Conservation (phyloP, 1,140 invertebrate genomes). For the Nomia melanderi region DNA sequence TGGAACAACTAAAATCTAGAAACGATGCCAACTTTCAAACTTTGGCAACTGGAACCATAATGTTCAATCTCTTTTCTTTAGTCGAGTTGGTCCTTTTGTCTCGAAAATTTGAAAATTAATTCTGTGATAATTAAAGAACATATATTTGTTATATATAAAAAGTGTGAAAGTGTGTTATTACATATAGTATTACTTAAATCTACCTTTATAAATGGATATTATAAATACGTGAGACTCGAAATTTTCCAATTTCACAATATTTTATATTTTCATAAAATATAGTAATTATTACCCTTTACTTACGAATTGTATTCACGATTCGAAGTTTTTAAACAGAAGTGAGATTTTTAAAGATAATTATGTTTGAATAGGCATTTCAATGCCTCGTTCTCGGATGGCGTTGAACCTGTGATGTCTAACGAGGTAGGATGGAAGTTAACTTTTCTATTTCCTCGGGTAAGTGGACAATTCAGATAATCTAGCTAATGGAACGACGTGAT, state of each 20-base stretch:
- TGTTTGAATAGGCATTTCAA: conserved; percentile 12
- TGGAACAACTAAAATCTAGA: conserved; percentile 69
- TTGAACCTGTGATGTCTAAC: background rate
- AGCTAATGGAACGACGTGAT: conserved; percentile 27
- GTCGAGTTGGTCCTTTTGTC: too few species aligned
- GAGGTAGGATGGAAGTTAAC: conserved; percentile 26
- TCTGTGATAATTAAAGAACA: too few species aligned
- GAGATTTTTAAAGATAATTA: background rate
- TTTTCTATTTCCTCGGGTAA: conserved; percentile 38
- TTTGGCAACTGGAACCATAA: background rate
- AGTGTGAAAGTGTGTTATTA: too few species aligned
- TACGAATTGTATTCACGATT: too few species aligned
- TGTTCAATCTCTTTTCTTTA: background rate
- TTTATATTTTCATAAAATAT: too few species aligned
- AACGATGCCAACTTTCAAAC: conserved; percentile 72
- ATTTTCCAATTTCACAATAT: too few species aligned
- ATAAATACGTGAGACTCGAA: too few species aligned
- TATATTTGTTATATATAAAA: too few species aligned
- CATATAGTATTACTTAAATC: too few species aligned
- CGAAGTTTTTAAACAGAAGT: too few species aligned
- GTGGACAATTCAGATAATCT: conserved; percentile 36
- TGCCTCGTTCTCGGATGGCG: conserved; percentile 7
- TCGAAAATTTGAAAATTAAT: background rate
- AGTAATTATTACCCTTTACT: too few species aligned
- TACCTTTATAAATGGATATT: too few species aligned